Conservation (phyloP, 2,113 vertebrate genomes). For the Toxotes chatareus region DNA sequence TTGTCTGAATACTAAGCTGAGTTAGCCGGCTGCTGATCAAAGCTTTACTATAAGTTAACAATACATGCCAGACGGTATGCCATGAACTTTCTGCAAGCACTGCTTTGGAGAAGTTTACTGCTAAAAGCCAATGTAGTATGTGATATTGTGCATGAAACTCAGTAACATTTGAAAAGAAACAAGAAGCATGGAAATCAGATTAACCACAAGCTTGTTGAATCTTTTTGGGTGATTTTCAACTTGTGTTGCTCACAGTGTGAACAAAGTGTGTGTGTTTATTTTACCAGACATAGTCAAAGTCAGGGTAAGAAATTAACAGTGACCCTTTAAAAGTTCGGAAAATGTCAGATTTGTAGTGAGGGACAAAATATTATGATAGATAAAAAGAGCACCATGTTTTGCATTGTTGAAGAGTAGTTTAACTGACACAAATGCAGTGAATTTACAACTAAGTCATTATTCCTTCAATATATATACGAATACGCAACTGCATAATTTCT, state of each 20-base stretch:
- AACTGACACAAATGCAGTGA: neutral
- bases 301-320: neutral
- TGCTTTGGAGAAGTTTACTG: constrained; percentile 24
- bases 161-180: neutral
- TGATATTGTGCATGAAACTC: constrained; percentile 21
- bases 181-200: constrained; percentile 19
- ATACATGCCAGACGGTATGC: neutral
- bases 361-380: constrained; percentile 4
- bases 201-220: neutral
- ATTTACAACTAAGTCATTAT: neutral
- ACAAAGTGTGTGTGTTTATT: constrained; percentile 36
- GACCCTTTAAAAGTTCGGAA: neutral
- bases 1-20: neutral
- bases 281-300: neutral
- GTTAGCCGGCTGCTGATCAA: neutral
- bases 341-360: neutral
- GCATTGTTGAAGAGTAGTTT: neutral
- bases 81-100: neutral
- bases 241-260: constrained; percentile 48
- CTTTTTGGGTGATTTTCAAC: constrained; percentile 3
- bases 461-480: constrained; percentile 1
- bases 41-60: neutral
- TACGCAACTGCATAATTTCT: neutral
- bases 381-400: neutral
- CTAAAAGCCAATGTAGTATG: constrained; percentile 22